A percentile compares a stretch with the other conserved stretches of the same genome.
Evolutionary conservation across 2,113 vertebrate species (phyloP).

Genomic region (Scomber colias): DNA sequence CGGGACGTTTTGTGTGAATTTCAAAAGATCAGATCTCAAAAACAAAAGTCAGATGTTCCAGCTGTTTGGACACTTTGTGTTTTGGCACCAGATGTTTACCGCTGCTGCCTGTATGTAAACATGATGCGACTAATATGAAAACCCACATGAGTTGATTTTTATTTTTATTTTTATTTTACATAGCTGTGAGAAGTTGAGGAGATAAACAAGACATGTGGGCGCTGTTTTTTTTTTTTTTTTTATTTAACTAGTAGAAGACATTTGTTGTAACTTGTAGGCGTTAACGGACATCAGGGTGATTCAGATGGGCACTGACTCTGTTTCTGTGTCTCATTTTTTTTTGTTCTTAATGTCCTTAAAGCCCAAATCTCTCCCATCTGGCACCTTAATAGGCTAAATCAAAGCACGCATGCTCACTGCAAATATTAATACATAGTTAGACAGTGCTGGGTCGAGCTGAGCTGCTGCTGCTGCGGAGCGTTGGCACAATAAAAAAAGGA

Average conservation of each 20-base stretch:
- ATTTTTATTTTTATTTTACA: neutral
- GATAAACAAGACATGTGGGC: neutral
- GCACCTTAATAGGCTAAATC: neutral
- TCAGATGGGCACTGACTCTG: neutral
- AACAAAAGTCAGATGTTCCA: neutral
- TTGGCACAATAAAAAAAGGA: neutral
- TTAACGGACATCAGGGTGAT: neutral
- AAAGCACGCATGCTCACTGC: neutral
- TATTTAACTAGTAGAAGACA: neutral
- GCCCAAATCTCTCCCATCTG: neutral
- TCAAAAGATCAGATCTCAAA: slow-evolving; percentile 8
- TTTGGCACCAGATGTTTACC: neutral
- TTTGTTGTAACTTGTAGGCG: neutral
- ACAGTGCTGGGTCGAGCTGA: neutral
- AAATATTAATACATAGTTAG: too few relatives aligned
- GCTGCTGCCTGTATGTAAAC: slow-evolving; percentile 1
- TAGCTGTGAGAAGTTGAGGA: neutral
- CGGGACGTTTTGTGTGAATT: neutral
- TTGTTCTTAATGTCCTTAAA: neutral
- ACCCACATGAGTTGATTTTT: neutral
- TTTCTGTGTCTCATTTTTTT: neutral
- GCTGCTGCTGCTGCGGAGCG: neutral
- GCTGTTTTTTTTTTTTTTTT: too few relatives aligned
- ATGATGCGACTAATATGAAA: slow-evolving; percentile 5
- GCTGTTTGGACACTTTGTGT: slow-evolving; percentile 29